Evolutionary conservation across 37 sponge, comb jelly and placozoan genomes (phyloP), one percentile per base, ranked within the genome.

Genomic region (Chondrosia reniformis): DNA sequence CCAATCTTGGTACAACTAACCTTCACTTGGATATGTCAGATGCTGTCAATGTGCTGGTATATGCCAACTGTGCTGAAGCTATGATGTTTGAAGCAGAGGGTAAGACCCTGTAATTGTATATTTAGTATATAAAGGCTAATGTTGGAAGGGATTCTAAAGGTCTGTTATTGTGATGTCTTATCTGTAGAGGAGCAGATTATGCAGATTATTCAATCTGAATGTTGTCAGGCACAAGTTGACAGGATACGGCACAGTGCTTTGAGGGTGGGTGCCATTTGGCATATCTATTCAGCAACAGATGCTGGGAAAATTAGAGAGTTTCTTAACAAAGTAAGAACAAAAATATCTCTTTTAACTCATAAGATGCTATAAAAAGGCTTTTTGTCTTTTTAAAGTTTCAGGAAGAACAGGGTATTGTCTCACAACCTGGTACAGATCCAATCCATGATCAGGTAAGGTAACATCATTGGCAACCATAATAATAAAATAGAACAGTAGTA

Each of bases 1-100:
- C 92, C 21, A 42, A 17, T 8, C 79, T 34, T 40, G 90, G 93
- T 12, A 98, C 95, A 73, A 97, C 98, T 21, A 89, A 89, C 58
- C 91, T 97, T 19, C 98, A 97, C 77, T 74, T 97, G 15, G 98
- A 97, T 72, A 89, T 97, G 13, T 91, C 98, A 28, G 94, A 91
- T 77, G 98, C 98, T 75, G 90, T 92, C 45, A 97, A 97, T 86
- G 86, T 94, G 39, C 86, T 97, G 93, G 90, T 97, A 63, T 73
- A 85, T 77, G 79, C 76, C 15, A 56, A 36, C 27, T 76, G 78
- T 61, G 31, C 41, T 30, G 42, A 59, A 21, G 25, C 78, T 27
- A 74, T 49, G 7, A 27, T 45, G 46, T 34, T 38, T 17, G 76
- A 76, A 17, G 40, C 76, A 27, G 76, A 71, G 33, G 66, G 66